Evolutionary conservation across 2,888 invertebrate genomes (phyloP), one percentile per base, ranked within the genome.

Genomic region (Tolmerus cingulatus): DNA sequence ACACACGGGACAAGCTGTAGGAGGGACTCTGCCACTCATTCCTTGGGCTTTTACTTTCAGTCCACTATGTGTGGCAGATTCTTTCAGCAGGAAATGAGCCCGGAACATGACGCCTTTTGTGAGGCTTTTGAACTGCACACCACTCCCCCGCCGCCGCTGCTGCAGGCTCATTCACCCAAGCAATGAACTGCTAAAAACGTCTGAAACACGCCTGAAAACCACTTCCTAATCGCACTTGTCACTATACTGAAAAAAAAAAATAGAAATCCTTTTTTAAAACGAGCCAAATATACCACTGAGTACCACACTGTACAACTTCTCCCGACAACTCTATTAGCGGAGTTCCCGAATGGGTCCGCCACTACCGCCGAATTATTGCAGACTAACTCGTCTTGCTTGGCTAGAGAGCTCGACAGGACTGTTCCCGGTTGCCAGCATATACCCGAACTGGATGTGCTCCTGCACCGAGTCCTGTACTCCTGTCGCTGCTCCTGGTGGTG

Each of bases 391-490:
- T 57, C 57, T 82, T 66, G 66, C 66, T 66, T 23, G 19, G 55
- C 82, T 82, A 57, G 82, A 82, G 82, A 82, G 82, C 82, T 82
- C 37, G 57, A 66, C 57, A 37, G 55, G 37, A 34, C 82, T 30
- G 57, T 55, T 66, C 82, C 78, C 40, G 19, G 9, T 57, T 27
- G 57, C 37, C 82, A 34, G 30, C 57, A 82, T 82, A 57, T 66
- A 82, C 37, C 82, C 66, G 19, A 82, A 66, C 82, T 37, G 66
- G 57, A 57, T 57, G 57, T 82, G 27, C 79, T 46, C 46, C 79
- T 66, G 79, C 46, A 27, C 76, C 14, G 76, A 78, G 76, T 76
- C 37, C 34, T 76, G 34, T 76, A 76, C 76, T 37, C 37, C 76
- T 34, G 34, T 76, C 76, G 66, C 66, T 66, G 66, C 66, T 66